Conservation (phyloP, 2,797 vertebrate genomes). For the Spheniscus humboldti region DNA sequence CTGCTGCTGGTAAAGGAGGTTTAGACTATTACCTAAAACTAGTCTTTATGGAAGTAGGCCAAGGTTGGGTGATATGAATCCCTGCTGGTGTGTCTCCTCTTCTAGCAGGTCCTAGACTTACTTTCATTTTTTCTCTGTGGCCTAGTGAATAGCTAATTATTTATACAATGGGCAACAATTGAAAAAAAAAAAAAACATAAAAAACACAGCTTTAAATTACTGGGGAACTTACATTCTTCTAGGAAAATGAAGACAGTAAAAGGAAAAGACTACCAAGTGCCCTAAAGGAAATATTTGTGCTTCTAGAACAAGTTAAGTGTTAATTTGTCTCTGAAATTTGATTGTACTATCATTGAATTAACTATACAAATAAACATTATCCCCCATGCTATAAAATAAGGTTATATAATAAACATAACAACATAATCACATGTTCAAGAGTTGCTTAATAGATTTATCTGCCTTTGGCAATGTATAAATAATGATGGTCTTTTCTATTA, state of each 20-base stretch:
- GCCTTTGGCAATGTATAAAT: neutral
- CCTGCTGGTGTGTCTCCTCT: neutral
- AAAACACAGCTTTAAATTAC: neutral
- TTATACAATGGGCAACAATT: neutral
- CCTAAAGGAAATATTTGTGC: neutral
- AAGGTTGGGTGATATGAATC: neutral
- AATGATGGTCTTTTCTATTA: neutral
- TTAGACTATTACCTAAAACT: neutral
- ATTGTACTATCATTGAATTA: neutral
- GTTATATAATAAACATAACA: neutral
- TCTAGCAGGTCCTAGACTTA: neutral
- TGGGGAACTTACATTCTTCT: neutral
- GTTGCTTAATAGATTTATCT: neutral
- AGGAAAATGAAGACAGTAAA: neutral
- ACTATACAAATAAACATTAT: neutral
- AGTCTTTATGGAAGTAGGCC: neutral
- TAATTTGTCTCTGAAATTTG: neutral
- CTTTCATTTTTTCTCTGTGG: neutral
- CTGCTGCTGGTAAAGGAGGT: neutral
- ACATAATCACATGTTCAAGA: neutral
- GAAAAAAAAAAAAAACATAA: neutral
- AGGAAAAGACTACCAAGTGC: neutral
- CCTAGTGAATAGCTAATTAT: neutral
- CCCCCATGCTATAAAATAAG: neutral
- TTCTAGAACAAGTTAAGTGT: neutral